A percentile compares a stretch with the other conserved stretches of the same genome.
These are phyloP conservation scores for Magallana ariakensis DNA, from an alignment of 1,140 invertebrate species.

Conservation along the genomic window DNA sequence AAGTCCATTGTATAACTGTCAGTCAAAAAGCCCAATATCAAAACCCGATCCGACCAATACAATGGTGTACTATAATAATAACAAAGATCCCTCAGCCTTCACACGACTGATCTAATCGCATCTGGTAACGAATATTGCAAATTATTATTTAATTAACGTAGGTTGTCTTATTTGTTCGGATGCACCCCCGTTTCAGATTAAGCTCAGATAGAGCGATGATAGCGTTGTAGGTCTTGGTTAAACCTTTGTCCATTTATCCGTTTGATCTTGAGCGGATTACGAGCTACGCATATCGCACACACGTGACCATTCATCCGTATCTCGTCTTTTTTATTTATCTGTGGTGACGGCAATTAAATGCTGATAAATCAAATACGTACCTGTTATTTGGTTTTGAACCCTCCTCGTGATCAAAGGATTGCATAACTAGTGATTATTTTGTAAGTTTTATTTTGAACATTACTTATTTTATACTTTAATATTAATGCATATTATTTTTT, in stretches of 20 bases:
- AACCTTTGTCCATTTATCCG: slow-evolving; percentile 2
- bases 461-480: no score
- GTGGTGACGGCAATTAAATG: not conserved
- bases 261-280: not conserved
- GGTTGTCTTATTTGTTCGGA: not conserved
- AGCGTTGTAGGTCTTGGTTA: not conserved
- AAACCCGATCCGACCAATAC: not conserved
- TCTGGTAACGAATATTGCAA: not conserved
- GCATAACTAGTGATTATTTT: not conserved
- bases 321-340: not conserved
- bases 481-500: no score
- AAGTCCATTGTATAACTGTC: not conserved
- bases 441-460: not conserved
- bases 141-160: slow-evolving; percentile 24
- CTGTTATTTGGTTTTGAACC: not conserved
- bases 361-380: not conserved
- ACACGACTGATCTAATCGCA: not conserved
- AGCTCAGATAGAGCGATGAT: not conserved
- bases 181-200: not conserved
- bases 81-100: not conserved
- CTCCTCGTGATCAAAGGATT: not conserved
- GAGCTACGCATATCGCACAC: not conserved
- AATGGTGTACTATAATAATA: not conserved
- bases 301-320: not conserved
- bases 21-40: not conserved